phyloP scores from a whole-genome alignment of 2,888 invertebrate genomes.

The Clostera curtula region DNA sequence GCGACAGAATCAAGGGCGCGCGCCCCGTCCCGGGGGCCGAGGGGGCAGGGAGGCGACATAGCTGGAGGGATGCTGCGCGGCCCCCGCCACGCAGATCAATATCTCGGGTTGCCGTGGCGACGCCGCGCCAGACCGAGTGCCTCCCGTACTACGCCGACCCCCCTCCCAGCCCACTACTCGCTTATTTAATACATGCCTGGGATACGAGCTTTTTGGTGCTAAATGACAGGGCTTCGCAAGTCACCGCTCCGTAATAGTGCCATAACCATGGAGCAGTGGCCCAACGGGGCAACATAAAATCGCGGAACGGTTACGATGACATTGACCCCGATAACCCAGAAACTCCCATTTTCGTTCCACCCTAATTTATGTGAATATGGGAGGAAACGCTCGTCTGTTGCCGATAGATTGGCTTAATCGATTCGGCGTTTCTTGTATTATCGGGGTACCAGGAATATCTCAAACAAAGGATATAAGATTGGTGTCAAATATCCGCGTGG shows the following conservation, averaged over 20 bases:
- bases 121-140: slow-evolving; percentile 79
- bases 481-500: too few species aligned
- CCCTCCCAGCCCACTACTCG: slow-evolving; percentile 54
- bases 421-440: too few species aligned
- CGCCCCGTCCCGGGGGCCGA: slow-evolving; percentile 16
- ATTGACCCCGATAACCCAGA: slow-evolving; percentile 45
- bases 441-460: too few species aligned
- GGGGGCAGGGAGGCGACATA: slow-evolving; percentile 30
- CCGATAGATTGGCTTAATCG: too few species aligned
- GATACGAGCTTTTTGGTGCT: slow-evolving; percentile 66
- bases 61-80: slow-evolving; percentile 72
- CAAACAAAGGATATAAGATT: too few species aligned
- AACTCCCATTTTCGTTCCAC: slow-evolving; percentile 29
- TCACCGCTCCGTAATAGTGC: slow-evolving; percentile 33
- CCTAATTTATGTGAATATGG: slow-evolving; percentile 17
- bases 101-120: slow-evolving; percentile 75
- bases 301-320: slow-evolving; percentile 34
- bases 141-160: slow-evolving; percentile 67
- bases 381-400: slow-evolving; percentile 9
- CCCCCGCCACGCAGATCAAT: slow-evolving; percentile 61
- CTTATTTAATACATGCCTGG: slow-evolving; percentile 70
- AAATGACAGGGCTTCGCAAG: slow-evolving; percentile 61
- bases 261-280: slow-evolving; percentile 20
- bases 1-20: slow-evolving; percentile 54
- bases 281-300: slow-evolving; percentile 27